Base-by-base conservation (phyloP, 2,113 vertebrate species). In the Alectura lathami region DNA sequence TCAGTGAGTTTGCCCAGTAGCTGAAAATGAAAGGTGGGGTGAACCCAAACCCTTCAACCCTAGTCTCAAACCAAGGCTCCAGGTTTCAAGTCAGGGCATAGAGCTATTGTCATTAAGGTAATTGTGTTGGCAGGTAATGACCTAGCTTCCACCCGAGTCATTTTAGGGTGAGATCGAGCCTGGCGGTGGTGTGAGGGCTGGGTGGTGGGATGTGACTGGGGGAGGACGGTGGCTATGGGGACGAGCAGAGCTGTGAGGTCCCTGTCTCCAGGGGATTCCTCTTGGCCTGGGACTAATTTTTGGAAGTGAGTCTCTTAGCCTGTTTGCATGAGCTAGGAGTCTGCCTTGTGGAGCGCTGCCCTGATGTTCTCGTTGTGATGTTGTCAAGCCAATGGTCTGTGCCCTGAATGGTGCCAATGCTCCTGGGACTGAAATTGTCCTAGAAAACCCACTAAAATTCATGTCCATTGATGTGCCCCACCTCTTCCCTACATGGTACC, bases 1-100 rank as follows among this genome's bases (percentile, higher is more conserved):
- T 54, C 38, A 22, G 67, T 36, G 72, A 57, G 59, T 74, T 84
- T 88, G 94, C 91, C 91, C 69, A 92, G 83, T 3, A 68, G 91
- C 88, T 86, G 92, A 84, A 94, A 94, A 80, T 40, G 8, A 7
- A 21, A 17, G 7, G n/a, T 7, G 29, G 32, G 9, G 20, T 5
- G 15, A 4, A 92, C 84, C 82, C 78, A 38, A 91, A 73, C 30
- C 32, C 45, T 86, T 66, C 77, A 74, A 40, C 64, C 72, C 56
- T 26, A 50, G 64, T 45, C 78, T 85, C 79, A 77, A 83, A 81
- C 38, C 45, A 20, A 69, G 48, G 38, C 68, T 76, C 77, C 17
- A 8, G 2, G 4, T 73, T 94, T 94, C 94, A 97, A 88, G 94
- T 95, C 38, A 6, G 86, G 91, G 74, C 91, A 45, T 1, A 74